Percentiles rank a stretch among this genome's conserved stretches.
phyloP scores from a whole-genome alignment of 2,113 vertebrate genomes.

The Myiopsitta monachus region DNA sequence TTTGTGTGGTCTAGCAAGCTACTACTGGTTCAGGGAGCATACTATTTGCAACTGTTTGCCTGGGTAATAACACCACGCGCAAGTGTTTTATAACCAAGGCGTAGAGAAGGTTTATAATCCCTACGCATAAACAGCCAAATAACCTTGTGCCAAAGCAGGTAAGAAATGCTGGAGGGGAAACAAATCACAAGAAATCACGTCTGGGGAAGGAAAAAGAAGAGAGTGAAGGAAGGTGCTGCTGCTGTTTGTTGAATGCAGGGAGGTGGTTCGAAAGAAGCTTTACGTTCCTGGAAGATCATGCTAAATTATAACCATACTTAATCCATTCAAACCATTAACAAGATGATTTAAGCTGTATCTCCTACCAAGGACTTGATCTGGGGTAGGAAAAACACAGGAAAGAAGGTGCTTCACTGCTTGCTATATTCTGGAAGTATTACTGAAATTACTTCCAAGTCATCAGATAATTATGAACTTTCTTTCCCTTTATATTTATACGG shows the following conservation, averaged over 20 bases:
- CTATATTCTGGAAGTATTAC: slow-evolving; percentile 69
- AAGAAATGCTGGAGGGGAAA: slow-evolving; percentile 19
- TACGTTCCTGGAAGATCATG: not conserved
- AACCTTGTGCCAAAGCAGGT: slow-evolving; percentile 13
- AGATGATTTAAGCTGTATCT: slow-evolving; percentile 46
- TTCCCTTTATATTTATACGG: slow-evolving; percentile 80
- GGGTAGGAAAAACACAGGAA: slow-evolving; percentile 26
- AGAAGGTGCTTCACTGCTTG: slow-evolving; percentile 14
- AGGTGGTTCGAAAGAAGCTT: slow-evolving; percentile 48
- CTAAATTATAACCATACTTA: slow-evolving; percentile 55
- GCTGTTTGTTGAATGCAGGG: not conserved
- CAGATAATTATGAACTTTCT: slow-evolving; percentile 81
- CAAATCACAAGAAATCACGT: not conserved
- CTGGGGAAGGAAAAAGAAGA: not conserved
- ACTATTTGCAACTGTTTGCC: slow-evolving; percentile 53
- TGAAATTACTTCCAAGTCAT: slow-evolving; percentile 77
- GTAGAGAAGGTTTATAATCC: not conserved
- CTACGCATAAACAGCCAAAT: slow-evolving; percentile 16
- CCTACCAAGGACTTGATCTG: slow-evolving; percentile 34
- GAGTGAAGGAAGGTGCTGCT: not conserved
- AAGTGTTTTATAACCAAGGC: not conserved
- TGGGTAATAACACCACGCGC: not conserved
- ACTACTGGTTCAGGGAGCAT: slow-evolving; percentile 53
- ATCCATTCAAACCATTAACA: slow-evolving; percentile 61
- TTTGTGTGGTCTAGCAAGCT: slow-evolving; percentile 53